Evolutionary conservation across 2,797 vertebrate genomes (phyloP), one percentile per base, ranked within the genome.

Genomic region (Australoheros facetus): DNA sequence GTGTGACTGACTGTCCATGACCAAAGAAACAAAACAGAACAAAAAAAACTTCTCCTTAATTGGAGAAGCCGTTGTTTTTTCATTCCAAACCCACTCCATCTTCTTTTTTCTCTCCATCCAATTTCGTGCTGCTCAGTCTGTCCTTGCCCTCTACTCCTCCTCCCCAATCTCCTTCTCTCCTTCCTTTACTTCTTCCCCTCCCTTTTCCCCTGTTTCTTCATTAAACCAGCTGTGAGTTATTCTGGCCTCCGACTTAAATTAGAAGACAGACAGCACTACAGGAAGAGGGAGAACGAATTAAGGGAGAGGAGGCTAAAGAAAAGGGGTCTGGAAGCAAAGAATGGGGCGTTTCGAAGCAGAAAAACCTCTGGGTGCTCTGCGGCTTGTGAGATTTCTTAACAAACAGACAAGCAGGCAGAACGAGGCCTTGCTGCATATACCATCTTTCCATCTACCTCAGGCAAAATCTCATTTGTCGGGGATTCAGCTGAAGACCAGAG

Each of bases 401-500:
- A 85, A 79, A 87, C 81, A 90, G 72, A 79, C 82, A 79, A 78
- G 39, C 62, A 32, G 73, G 59, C 75, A 73, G 83, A 73, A 71
- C 64, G 89, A 95, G 94, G 92, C 87, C 93, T 91, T 79, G 72
- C 90, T 93, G 90, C 80, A 64, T 64, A 55, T 26, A 75, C 82
- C 82, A 19, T 72, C 86, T 78, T 71, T 79, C 87, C 95, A 88
- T 94, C 91, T 90, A 95, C 94, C 92, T 55, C 73, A 83, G 94
- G 94, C 95, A 59, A 93, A 95, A 95, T 94, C 94, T 96, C 92
- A 96, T 96, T 96, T 96, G 96, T 95, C 88, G 91, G 80, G 94
- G 92, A 95, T 96, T 96, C 94, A 91, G 95, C 93, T 87, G 90
- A 93, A 91, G 93, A 96, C 94, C 94, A 88, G 93, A 86, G 92